Conservation (phyloP, 2,797 vertebrate species). For the Molossus molossus region DNA sequence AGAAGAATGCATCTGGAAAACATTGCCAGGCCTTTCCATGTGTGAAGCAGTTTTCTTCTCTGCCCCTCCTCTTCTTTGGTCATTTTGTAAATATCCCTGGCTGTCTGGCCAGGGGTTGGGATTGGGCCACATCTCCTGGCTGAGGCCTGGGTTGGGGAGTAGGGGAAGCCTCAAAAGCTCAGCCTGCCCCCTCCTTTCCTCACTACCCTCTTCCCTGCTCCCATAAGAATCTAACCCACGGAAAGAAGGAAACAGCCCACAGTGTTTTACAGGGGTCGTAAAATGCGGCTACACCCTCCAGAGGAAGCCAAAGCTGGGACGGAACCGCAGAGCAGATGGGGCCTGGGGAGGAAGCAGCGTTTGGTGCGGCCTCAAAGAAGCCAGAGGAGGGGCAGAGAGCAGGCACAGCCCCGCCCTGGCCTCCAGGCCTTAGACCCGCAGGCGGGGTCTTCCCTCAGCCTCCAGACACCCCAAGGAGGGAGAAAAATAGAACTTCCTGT, state of each 20-base stretch:
- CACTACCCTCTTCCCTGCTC: too few relatives aligned
- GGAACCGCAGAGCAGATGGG: neutral
- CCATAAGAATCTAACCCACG: neutral
- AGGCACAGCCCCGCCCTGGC: neutral
- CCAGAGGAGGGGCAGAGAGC: neutral
- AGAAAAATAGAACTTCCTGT: neutral
- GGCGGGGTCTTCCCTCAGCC: neutral
- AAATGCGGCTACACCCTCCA: neutral
- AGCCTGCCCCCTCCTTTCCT: neutral
- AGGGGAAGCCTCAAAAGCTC: neutral
- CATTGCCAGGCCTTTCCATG: neutral
- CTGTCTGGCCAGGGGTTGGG: neutral
- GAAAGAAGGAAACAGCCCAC: neutral
- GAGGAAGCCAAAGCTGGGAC: neutral
- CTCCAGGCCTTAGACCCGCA: neutral
- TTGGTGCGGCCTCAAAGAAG: too few relatives aligned
- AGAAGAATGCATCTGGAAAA: neutral
- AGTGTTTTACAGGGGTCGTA: neutral
- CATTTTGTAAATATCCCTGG: slow-evolving; percentile 27
- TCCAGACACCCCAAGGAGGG: too few relatives aligned
- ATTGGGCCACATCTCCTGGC: neutral
- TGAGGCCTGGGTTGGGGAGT: neutral
- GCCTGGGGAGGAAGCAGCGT: too few relatives aligned
- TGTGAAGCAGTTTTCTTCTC: slow-evolving; percentile 2
- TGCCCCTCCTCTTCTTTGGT: slow-evolving; percentile 13